phyloP scores from a whole-genome alignment of 2,797 vertebrate species.

The Anisognathus igniventris region DNA sequence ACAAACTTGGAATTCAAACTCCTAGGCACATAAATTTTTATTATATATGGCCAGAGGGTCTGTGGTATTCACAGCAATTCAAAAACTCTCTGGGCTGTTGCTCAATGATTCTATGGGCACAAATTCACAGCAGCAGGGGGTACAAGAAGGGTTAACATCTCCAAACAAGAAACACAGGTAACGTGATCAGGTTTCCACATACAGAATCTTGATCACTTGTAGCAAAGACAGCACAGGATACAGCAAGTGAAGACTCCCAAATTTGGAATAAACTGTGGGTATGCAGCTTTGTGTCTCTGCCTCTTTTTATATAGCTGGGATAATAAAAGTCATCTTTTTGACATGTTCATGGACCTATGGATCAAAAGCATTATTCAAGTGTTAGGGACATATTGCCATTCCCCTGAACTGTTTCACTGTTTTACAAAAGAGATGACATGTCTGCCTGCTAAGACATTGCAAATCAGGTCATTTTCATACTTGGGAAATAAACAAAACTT shows the following conservation, averaged over 20 bases:
- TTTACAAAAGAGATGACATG: not conserved
- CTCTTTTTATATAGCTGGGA: not conserved
- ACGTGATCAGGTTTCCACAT: not conserved
- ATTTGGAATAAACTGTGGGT: not conserved
- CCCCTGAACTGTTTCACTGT: not conserved
- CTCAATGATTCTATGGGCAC: not conserved
- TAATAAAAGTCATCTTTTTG: not conserved
- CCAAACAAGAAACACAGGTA: not conserved
- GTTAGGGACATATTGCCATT: not conserved
- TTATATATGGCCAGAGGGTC: not conserved
- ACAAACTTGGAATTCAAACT: not conserved
- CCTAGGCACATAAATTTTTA: not conserved
- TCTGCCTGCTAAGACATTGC: not conserved
- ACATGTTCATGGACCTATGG: not conserved
- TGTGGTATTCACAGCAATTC: not conserved
- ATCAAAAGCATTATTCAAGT: not conserved
- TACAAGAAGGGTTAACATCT: not conserved
- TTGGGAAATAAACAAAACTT: not conserved
- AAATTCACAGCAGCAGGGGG: not conserved
- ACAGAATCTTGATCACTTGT: not conserved
- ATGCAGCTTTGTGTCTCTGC: not conserved
- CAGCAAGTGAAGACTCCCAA: not conserved
- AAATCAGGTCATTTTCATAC: not conserved
- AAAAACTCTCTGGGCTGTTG: not conserved
- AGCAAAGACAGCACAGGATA: not conserved